These are phyloP conservation scores for Tetragnatha montana DNA, from an alignment of 2,888 invertebrate genomes.

Conservation along the genomic window DNA sequence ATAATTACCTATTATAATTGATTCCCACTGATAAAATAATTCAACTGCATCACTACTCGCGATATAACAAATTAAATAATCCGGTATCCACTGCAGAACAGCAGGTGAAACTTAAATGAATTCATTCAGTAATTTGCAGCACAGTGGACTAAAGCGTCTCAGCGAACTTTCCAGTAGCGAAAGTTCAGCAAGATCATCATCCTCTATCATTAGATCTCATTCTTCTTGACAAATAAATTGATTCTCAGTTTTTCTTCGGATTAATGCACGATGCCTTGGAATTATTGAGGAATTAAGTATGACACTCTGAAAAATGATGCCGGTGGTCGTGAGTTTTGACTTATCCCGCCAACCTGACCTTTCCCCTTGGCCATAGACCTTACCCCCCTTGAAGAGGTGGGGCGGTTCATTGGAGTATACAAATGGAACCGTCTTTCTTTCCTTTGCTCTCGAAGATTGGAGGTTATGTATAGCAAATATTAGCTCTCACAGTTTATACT, in stretches of 20 bases:
- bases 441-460: not conserved
- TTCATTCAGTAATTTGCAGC: not conserved
- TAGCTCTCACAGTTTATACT: not conserved
- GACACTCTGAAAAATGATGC: conserved; percentile 16
- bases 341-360: conserved; percentile 5
- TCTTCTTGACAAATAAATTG: conserved; percentile 9
- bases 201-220: not conserved
- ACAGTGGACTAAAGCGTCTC: not conserved
- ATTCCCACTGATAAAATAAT: no score
- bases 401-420: not conserved
- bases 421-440: not conserved
- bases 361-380: not conserved
- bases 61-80: not conserved
- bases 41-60: no score
- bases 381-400: not conserved
- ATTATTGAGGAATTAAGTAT: conserved; percentile 19
- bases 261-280: conserved; percentile 7
- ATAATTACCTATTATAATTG: no score
- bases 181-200: not conserved
- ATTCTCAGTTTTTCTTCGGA: not conserved
- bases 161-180: not conserved
- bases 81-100: not conserved
- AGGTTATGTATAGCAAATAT: conserved; percentile 6
- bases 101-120: not conserved
- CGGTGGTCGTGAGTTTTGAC: conserved; percentile 6